Evolutionary conservation across 2,797 vertebrate genomes (phyloP).

Genomic region (Chlorospingus semifuscus): DNA sequence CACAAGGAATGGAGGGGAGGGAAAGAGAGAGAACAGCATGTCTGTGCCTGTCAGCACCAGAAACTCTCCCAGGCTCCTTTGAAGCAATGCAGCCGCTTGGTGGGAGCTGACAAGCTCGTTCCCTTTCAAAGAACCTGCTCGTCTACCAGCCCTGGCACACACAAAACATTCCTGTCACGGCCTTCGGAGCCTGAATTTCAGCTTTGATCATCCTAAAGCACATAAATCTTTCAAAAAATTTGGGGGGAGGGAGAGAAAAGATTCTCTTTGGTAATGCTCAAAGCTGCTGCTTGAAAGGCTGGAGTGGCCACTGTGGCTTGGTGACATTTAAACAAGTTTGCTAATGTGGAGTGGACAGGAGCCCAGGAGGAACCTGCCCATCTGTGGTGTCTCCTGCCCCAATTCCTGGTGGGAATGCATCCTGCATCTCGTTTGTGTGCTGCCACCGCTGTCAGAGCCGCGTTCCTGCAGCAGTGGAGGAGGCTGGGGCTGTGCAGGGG

Average conservation of each 20-base stretch:
- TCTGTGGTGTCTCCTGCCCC: constrained; percentile 4
- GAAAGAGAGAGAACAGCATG: not conserved
- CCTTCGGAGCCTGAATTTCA: constrained; percentile 34
- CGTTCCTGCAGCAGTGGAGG: not conserved
- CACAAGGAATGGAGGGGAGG: not conserved
- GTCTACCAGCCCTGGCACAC: constrained; percentile 38
- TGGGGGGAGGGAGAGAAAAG: not conserved
- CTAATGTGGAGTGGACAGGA: not conserved
- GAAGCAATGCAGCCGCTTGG: constrained; percentile 58
- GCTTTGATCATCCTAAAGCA: constrained; percentile 76
- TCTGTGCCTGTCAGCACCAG: constrained; percentile 34
- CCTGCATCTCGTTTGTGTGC: not conserved
- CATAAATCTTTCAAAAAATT: constrained; percentile 61
- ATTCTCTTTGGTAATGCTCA: constrained; percentile 45
- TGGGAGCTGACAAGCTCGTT: constrained; percentile 59
- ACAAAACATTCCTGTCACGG: constrained; percentile 48
- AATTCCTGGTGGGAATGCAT: not conserved
- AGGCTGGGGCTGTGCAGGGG: not conserved
- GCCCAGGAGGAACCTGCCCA: not conserved
- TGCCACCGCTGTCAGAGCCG: not conserved
- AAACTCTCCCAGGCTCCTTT: constrained; percentile 63
- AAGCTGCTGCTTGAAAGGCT: constrained; percentile 41
- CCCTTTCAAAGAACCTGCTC: constrained; percentile 72
- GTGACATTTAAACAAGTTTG: not conserved
- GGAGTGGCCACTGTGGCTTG: not conserved